Conservation (phyloP, 2,113 vertebrate genomes). For the Cheilinus undulatus region DNA sequence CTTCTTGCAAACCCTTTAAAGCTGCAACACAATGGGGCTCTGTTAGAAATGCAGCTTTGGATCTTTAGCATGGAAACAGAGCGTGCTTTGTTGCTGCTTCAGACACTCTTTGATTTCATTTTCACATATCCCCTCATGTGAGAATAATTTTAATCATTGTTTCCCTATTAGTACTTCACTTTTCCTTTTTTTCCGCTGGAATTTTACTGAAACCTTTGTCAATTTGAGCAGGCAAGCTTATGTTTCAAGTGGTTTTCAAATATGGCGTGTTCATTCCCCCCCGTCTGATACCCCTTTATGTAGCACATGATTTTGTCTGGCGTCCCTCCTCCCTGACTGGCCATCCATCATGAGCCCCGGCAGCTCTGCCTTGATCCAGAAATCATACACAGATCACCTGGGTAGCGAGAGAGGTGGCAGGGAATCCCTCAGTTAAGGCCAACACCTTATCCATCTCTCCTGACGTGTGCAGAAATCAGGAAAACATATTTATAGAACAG, state of each 20-base stretch:
- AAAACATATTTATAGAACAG: neutral
- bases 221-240: neutral
- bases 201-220: slow-evolving; percentile 21
- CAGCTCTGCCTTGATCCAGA: slow-evolving; percentile 59
- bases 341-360: slow-evolving; percentile 66
- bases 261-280: neutral
- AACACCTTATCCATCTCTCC: slow-evolving; percentile 57
- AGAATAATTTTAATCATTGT: slow-evolving; percentile 7
- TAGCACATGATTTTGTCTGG: slow-evolving; percentile 43
- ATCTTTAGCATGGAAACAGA: slow-evolving; percentile 43
- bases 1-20: slow-evolving; percentile 50
- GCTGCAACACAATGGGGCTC: slow-evolving; percentile 57
- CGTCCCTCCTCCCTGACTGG: slow-evolving; percentile 30
- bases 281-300: slow-evolving; percentile 13
- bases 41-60: slow-evolving; percentile 65
- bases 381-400: slow-evolving; percentile 73
- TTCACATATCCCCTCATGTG: neutral
- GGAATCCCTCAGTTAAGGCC: slow-evolving; percentile 64
- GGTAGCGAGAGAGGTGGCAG: slow-evolving; percentile 59
- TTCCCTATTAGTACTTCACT: neutral
- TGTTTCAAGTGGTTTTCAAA: slow-evolving; percentile 22
- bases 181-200: neutral
- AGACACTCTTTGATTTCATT: slow-evolving; percentile 23
- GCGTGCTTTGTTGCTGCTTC: slow-evolving; percentile 41
- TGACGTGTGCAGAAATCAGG: slow-evolving; percentile 27